These are phyloP conservation scores for Catamblyrhynchus diadema DNA, from an alignment of 2,797 vertebrate genomes.

Conservation along the genomic window DNA sequence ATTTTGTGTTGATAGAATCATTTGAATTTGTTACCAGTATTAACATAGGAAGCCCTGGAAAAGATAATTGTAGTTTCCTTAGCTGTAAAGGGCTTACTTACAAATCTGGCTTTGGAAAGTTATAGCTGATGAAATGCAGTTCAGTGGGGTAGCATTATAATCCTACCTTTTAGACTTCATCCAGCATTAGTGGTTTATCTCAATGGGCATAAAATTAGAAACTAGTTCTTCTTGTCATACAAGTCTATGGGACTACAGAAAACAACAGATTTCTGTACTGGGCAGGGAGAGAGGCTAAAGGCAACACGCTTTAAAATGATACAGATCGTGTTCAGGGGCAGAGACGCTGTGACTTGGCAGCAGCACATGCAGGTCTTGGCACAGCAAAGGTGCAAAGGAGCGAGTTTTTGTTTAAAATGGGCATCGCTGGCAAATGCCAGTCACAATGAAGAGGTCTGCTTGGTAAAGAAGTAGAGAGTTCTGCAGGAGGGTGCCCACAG, in stretches of 20 bases:
- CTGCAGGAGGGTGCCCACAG: conserved; percentile 9
- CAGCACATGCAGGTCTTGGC: background rate
- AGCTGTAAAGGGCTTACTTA: conserved; percentile 83
- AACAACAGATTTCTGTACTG: conserved; percentile 53
- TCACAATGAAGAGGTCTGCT: conserved; percentile 4
- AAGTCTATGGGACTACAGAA: conserved; percentile 70
- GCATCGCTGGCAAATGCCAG: background rate
- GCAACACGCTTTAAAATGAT: conserved; percentile 49
- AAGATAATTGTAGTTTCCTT: conserved; percentile 82
- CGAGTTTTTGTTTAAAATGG: background rate
- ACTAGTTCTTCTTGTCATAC: conserved; percentile 80
- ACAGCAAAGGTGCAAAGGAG: conserved; percentile 41
- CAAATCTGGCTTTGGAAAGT: conserved; percentile 84
- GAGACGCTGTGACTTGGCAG: conserved; percentile 17
- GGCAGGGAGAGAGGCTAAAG: conserved; percentile 52
- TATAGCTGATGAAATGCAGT: conserved; percentile 83
- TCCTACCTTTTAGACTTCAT: conserved; percentile 82
- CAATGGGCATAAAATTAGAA: conserved; percentile 85
- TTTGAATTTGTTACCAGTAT: conserved; percentile 86
- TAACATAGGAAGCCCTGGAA: conserved; percentile 83
- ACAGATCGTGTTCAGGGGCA: conserved; percentile 43
- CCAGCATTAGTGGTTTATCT: conserved; percentile 81
- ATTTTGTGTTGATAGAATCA: conserved; percentile 83
- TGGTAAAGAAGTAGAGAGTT: background rate
- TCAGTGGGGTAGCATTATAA: conserved; percentile 79